phyloP scores from a whole-genome alignment of 2,113 vertebrate genomes.

The Noturus placidus region DNA sequence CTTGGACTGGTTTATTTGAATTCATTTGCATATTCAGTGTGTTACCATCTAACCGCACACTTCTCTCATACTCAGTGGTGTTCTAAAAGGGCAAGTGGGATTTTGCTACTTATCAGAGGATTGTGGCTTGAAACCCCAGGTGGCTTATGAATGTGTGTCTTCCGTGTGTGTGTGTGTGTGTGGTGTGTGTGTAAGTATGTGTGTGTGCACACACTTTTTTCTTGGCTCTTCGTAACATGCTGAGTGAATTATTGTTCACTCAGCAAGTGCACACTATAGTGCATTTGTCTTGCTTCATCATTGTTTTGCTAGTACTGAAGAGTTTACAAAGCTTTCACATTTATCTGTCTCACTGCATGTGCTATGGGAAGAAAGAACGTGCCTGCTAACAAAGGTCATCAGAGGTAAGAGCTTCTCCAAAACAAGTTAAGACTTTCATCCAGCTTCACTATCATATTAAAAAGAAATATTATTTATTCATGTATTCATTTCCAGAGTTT shows the following conservation, averaged over 20 bases:
- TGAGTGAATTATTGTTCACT: constrained; percentile 22
- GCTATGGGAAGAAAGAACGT: not conserved
- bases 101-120: constrained; percentile 48
- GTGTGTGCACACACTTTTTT: not conserved
- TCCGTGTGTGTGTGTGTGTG: not conserved
- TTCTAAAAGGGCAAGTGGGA: constrained; percentile 48
- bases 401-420: constrained; percentile 16
- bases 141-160: constrained; percentile 15
- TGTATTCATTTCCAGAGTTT: not conserved
- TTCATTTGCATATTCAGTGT: constrained; percentile 38
- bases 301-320: constrained; percentile 6
- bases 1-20: constrained; percentile 28
- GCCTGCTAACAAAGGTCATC: constrained; percentile 16
- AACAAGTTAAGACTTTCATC: constrained; percentile 25
- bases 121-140: constrained; percentile 43
- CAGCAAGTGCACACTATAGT: constrained; percentile 9
- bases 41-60: constrained; percentile 34
- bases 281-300: constrained; percentile 34
- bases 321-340: constrained; percentile 13
- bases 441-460: not conserved
- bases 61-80: constrained; percentile 34
- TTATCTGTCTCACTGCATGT: constrained; percentile 1
- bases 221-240: not conserved
- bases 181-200: not conserved
- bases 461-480: not conserved